Conservation (phyloP, 2,113 vertebrate genomes). For the Odobenus rosmarus region DNA sequence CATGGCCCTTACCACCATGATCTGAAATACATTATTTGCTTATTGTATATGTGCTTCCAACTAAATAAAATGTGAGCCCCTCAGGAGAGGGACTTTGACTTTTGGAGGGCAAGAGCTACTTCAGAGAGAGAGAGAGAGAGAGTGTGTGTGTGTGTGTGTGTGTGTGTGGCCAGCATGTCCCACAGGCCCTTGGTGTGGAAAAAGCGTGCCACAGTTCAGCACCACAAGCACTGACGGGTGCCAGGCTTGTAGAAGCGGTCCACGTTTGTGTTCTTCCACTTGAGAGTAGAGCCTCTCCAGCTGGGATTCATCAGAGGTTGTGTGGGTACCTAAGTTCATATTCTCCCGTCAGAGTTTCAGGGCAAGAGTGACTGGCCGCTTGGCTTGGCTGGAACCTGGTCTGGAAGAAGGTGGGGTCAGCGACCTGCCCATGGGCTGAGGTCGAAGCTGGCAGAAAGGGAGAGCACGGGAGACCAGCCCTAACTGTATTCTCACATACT, state of each 20-base stretch:
- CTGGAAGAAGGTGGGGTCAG: not conserved
- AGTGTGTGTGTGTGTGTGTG: not conserved
- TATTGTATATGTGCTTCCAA: not conserved
- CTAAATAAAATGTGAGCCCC: not conserved
- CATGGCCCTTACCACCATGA: not conserved
- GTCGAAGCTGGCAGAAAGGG: not conserved
- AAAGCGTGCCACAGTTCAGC: too few relatives aligned
- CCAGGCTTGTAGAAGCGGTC: not conserved
- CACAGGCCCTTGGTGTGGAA: not conserved
- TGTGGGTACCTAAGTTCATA: not conserved
- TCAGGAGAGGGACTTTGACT: not conserved
- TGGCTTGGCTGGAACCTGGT: not conserved
- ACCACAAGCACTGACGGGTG: not conserved
- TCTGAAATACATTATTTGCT: not conserved
- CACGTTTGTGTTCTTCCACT: not conserved
- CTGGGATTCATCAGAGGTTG: not conserved
- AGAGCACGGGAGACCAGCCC: not conserved
- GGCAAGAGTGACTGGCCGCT: not conserved
- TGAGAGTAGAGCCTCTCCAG: not conserved
- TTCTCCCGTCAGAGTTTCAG: not conserved
- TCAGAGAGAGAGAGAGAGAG: too few relatives aligned
- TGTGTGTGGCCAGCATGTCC: not conserved
- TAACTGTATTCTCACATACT: not conserved
- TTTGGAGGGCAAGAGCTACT: not conserved
- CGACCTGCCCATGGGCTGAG: not conserved